These are phyloP conservation scores for Trematocara macrostoma DNA, from an alignment of 2,113 vertebrate species.

Conservation along the genomic window DNA sequence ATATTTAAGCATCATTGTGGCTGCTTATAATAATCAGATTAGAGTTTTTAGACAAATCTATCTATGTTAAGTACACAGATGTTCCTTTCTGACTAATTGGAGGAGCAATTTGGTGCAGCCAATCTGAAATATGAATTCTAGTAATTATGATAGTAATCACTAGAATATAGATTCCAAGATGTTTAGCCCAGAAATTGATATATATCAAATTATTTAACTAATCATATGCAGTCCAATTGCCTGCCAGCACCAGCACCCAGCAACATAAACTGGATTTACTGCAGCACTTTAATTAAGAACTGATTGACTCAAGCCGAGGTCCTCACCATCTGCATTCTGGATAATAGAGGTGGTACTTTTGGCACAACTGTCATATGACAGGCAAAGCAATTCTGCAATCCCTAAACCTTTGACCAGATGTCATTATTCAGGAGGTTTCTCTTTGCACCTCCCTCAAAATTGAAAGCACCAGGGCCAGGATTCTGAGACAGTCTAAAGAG, in stretches of 20 bases:
- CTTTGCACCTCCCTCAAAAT: neutral
- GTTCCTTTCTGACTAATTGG: neutral
- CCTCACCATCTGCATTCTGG: neutral
- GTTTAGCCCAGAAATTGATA: neutral
- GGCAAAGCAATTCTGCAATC: constrained; percentile 5
- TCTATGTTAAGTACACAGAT: neutral
- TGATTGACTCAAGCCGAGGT: neutral
- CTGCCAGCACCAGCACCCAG: neutral
- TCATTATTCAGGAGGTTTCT: constrained; percentile 21
- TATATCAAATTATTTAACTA: neutral
- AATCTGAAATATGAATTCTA: neutral
- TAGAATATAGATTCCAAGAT: neutral
- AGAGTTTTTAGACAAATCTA: neutral
- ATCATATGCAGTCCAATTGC: neutral
- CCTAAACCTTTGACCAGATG: constrained; percentile 15
- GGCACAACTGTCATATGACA: neutral
- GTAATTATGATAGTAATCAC: neutral
- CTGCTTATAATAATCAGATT: neutral
- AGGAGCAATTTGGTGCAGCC: neutral
- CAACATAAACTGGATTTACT: neutral
- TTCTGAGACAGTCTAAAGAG: neutral
- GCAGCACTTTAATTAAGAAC: constrained; percentile 3
- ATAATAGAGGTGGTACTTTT: constrained; percentile 29
- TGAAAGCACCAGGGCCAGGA: neutral
- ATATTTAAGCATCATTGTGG: neutral